A percentile compares a stretch with the other conserved stretches of the same genome.
phyloP scores from a whole-genome alignment of 2,113 vertebrate species.

The Desmodus rotundus region DNA sequence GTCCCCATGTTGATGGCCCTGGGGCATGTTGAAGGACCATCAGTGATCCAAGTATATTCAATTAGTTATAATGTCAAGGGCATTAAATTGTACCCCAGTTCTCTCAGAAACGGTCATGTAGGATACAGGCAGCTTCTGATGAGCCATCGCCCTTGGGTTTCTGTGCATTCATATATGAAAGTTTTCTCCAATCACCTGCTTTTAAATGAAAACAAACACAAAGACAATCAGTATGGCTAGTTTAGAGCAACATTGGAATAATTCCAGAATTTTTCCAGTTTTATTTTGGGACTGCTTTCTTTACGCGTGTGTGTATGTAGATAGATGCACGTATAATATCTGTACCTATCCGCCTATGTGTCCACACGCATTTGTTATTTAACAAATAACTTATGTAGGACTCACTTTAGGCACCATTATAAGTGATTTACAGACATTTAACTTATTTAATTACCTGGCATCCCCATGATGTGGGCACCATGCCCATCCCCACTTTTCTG shows the following conservation, averaged over 20 bases:
- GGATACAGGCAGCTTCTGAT: background rate
- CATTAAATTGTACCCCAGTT: background rate
- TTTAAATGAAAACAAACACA: slow-evolving; percentile 24
- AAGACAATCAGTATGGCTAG: background rate
- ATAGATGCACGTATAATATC: background rate
- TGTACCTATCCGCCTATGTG: too few relatives aligned
- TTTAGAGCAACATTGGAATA: background rate
- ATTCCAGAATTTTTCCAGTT: background rate
- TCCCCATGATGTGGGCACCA: accelerated
- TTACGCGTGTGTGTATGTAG: background rate
- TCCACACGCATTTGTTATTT: background rate
- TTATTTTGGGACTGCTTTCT: background rate
- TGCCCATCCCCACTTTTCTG: background rate
- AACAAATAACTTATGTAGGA: background rate
- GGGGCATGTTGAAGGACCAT: background rate
- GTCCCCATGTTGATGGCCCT: slow-evolving; percentile 52
- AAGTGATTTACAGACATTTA: background rate
- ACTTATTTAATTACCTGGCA: background rate
- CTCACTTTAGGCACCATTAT: background rate
- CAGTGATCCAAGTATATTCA: background rate
- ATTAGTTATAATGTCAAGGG: background rate
- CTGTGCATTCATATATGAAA: background rate
- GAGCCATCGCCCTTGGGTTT: background rate
- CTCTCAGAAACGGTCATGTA: background rate
- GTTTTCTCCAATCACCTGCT: background rate